Percentiles rank a stretch among this genome's conserved stretches.
phyloP scores from a whole-genome alignment of 2,797 vertebrate species.

The Falco cherrug region DNA sequence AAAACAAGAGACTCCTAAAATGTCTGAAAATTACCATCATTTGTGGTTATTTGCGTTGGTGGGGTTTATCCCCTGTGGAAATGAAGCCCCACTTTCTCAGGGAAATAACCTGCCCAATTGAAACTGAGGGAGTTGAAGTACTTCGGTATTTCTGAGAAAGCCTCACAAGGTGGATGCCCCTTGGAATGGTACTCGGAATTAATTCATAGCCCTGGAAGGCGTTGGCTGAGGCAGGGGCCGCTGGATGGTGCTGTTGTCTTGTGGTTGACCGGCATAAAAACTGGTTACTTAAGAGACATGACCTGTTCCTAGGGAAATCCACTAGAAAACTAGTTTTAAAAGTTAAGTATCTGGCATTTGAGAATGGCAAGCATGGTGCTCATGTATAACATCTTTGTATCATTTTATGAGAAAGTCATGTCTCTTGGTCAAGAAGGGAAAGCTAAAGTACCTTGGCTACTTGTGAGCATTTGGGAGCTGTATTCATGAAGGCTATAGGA shows the following conservation, averaged over 20 bases:
- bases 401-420: not conserved
- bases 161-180: accelerated
- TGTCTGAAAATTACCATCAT: not conserved
- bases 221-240: not conserved
- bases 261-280: not conserved
- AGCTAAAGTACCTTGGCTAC: not conserved
- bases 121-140: not conserved
- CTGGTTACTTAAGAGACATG: not conserved
- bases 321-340: not conserved
- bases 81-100: not conserved
- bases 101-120: not conserved
- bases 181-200: not conserved
- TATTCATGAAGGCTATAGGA: not conserved
- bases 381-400: accelerated
- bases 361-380: not conserved
- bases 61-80: not conserved
- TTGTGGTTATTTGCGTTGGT: not conserved
- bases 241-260: slow-evolving; percentile 57
- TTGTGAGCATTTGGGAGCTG: not conserved
- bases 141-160: not conserved
- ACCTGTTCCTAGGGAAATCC: not conserved
- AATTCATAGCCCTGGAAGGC: not conserved
- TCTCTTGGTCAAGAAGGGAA: not conserved
- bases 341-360: not conserved
- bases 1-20: not conserved